These are phyloP conservation scores for Podarcis raffonei DNA, from an alignment of 2,113 vertebrate species.

Conservation along the genomic window DNA sequence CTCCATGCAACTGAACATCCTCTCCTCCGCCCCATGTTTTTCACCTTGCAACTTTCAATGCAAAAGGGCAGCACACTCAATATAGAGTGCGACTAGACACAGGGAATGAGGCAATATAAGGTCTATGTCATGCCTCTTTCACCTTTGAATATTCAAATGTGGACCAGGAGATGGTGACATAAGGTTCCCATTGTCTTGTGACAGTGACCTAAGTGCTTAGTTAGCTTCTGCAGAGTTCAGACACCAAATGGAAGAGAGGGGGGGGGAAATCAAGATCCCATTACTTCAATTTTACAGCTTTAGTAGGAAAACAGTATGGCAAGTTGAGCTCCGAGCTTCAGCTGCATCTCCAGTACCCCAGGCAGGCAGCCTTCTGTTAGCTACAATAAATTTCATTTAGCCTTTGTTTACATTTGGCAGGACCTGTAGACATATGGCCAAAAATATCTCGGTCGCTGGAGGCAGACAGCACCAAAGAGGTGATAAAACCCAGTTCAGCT, in stretches of 20 bases:
- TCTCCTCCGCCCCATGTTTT: not conserved
- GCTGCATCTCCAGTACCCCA: not conserved
- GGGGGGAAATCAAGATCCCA: not conserved
- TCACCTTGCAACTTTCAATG: no score
- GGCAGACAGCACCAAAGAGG: not conserved
- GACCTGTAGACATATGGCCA: constrained; percentile 1
- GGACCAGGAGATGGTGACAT: not conserved
- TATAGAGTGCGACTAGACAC: not conserved
- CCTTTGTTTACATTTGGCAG: constrained; percentile 21
- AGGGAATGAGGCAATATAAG: not conserved
- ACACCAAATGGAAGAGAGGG: not conserved
- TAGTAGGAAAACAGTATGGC: not conserved
- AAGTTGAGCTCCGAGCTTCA: not conserved
- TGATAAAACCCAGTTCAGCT: not conserved
- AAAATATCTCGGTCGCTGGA: constrained; percentile 6
- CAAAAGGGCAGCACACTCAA: no score
- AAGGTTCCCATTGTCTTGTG: not conserved
- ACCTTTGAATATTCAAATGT: not conserved
- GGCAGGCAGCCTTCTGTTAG: constrained; percentile 9
- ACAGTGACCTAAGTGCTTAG: not conserved
- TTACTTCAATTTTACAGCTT: not conserved
- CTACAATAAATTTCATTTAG: constrained; percentile 16
- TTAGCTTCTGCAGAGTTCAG: constrained; percentile 6
- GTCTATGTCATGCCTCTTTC: not conserved
- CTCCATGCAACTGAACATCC: no score